Base-by-base conservation (phyloP, 2,888 invertebrate genomes). In the Diarsia dahlii region DNA sequence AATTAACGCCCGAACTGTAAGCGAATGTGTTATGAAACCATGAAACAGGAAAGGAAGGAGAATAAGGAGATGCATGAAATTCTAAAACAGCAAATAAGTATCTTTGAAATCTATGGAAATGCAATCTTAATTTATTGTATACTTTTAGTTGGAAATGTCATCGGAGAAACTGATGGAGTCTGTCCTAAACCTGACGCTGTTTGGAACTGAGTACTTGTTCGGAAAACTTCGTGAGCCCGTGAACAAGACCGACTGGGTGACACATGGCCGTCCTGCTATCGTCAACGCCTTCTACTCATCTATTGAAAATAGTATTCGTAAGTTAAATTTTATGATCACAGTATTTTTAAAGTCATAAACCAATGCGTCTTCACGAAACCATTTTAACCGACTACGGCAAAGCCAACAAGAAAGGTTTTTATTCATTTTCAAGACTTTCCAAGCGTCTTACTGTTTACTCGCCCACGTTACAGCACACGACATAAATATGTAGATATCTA, bases 231-330 rank as follows among this genome's bases (percentile, higher is more conserved):
- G 98, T 39, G 97, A 98, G 91, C 98, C 98, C 1, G 98, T 98
- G 48, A 98, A 98, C 94, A 98, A 98, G 95, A 98, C 98, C 9
- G 98, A 98, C 92, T 99, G 98, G 98, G 97, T 98, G 74, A 98
- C 98, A 50, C 98, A 98, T 92, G 98, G 98, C 71, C 97, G 98
- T 66, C 98, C 98, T 12, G 98, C 98, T 13, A 97, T 98, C 79
- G 98, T 99, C 76, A 98, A 99, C 92, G 98, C 98, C 4, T 99
- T 98, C 95, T 99, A 98, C 92, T 98, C 98, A 1, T 97, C 98
- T 0, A 97, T 98, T 72, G 98, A 98, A 94, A 99, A 99, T 93
- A 98, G 98, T 90, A 98, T 99, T 85, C 98, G 98, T 98, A 97
- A 97, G 98, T 97, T 52, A 23, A n/a, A n/a, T 45, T 45, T 62